Evolutionary conservation across 2,797 vertebrate species (phyloP), one percentile per base, ranked within the genome.

Genomic region (Anas bernieri): DNA sequence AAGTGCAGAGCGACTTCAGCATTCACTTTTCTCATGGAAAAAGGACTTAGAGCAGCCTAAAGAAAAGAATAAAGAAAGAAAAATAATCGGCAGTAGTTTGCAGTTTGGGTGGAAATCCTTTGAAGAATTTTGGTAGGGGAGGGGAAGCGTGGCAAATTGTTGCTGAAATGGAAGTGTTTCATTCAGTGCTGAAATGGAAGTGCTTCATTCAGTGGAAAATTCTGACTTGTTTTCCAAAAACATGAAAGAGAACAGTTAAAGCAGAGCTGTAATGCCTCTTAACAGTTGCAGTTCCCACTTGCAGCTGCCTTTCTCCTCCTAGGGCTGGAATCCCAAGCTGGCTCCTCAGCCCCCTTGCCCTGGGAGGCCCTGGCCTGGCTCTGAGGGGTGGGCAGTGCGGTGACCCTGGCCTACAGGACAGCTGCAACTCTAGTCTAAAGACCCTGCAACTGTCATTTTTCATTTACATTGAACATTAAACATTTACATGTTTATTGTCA

Each of bases 261-360:
- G 83, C 52, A 37, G 66, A 77, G 35, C 35, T 80, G 61, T 90
- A 80, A 74, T 74, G 69, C 58, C 7, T 56, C 66, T 70, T 55
- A 43, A 59, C 90, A 90, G 54, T 61, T 6, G 2, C 15, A 56
- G 70, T 96, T 88, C 72, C 67, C 39, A 87, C 89, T 63, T 92
- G 70, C 90, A 94, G 82, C 83, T 95, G 92, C 91, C 79, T 76
- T 79, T 89, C 77, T 92, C 9, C 1, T 78, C 35, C 52, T 55
- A 55, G 7, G 7, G 6, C 70, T 86, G 81, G 55, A 54, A 84
- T 93, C 48, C 77, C 1, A 3, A 86, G 12, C 48, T 82, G 37
- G 72, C n/a, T 41, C 10, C 33, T 86, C 46, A 70, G n/a, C 81
- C 45, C 83, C 16, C 78, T 95, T 6, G 0, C 10, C 8, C 23